phyloP scores from a whole-genome alignment of 2,888 invertebrate genomes.

The Neelides folsomi region DNA sequence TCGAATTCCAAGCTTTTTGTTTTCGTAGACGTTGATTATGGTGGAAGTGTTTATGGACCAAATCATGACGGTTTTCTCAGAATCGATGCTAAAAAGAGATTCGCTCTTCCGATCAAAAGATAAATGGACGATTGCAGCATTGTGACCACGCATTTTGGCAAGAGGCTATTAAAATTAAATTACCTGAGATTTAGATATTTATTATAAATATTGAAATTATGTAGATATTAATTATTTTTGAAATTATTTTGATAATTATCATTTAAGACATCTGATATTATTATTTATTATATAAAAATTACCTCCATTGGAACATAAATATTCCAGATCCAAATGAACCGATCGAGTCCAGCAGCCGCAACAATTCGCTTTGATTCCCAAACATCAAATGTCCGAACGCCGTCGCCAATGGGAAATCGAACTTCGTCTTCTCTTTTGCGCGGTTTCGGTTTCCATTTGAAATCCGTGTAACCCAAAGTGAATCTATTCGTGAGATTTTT shows the following conservation, averaged over 20 bases:
- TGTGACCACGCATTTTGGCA: conserved; percentile 15
- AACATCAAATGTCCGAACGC: conserved; percentile 15
- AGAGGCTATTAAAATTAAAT: conserved; percentile 7
- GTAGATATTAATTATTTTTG: too few relatives aligned
- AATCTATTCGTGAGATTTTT: conserved; percentile 7
- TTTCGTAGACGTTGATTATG: conserved; percentile 12
- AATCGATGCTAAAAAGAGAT: conserved; percentile 15
- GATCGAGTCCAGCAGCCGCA: conserved; percentile 14
- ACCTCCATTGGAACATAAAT: conserved; percentile 15
- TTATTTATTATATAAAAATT: not conserved
- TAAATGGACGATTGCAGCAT: conserved; percentile 12
- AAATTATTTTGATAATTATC: too few relatives aligned
- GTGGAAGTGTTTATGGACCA: conserved; percentile 16
- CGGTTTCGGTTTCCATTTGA: conserved; percentile 6
- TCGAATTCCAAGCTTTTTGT: conserved; percentile 9
- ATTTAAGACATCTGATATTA: too few relatives aligned
- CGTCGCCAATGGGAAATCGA: conserved; percentile 10
- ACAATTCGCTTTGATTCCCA: conserved; percentile 15
- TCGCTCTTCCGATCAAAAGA: conserved; percentile 13
- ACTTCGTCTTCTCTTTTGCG: conserved; percentile 9
- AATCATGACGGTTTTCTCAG: conserved; percentile 14
- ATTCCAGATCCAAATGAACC: conserved; percentile 18
- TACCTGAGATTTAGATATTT: too few relatives aligned
- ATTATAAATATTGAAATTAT: too few relatives aligned
- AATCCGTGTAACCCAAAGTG: conserved; percentile 11